These are phyloP conservation scores for Drosophila maculinotata DNA, from an alignment of 2,888 invertebrate genomes.

Conservation along the genomic window DNA sequence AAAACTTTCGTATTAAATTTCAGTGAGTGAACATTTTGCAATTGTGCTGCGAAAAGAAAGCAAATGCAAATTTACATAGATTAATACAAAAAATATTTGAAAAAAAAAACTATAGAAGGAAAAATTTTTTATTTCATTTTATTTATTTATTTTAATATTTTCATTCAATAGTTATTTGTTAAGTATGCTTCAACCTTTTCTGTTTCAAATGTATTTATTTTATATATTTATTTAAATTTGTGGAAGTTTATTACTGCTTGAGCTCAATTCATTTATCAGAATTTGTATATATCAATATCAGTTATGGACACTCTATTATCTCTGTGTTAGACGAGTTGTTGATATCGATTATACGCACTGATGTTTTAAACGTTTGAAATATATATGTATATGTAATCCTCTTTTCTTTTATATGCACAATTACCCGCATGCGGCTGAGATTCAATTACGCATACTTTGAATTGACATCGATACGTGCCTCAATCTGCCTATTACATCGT, in stretches of 20 bases:
- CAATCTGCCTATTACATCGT: slow-evolving; percentile 10
- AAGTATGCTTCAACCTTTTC: too few species aligned
- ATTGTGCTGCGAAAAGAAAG: slow-evolving; percentile 36
- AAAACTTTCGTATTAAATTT: slow-evolving; percentile 57
- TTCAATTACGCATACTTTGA: slow-evolving; percentile 1
- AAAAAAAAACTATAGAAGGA: background rate
- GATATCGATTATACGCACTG: too few species aligned
- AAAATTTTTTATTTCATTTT: background rate
- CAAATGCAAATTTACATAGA: slow-evolving; percentile 12
- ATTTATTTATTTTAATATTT: background rate
- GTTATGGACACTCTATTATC: too few species aligned
- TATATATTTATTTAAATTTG: too few species aligned
- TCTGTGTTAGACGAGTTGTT: too few species aligned
- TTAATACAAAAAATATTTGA: slow-evolving; percentile 11
- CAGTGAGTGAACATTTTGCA: slow-evolving; percentile 62
- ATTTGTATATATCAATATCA: too few species aligned
- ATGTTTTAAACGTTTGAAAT: background rate
- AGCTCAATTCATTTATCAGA: too few species aligned
- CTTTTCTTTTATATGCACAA: background rate
- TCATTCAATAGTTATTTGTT: too few species aligned
- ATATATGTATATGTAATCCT: background rate
- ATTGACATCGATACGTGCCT: slow-evolving; percentile 33
- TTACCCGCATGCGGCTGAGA: background rate
- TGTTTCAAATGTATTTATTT: too few species aligned
- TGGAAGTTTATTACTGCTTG: too few species aligned